These are phyloP conservation scores for Valencia hispanica DNA, from an alignment of 2,797 vertebrate genomes.

Conservation along the genomic window DNA sequence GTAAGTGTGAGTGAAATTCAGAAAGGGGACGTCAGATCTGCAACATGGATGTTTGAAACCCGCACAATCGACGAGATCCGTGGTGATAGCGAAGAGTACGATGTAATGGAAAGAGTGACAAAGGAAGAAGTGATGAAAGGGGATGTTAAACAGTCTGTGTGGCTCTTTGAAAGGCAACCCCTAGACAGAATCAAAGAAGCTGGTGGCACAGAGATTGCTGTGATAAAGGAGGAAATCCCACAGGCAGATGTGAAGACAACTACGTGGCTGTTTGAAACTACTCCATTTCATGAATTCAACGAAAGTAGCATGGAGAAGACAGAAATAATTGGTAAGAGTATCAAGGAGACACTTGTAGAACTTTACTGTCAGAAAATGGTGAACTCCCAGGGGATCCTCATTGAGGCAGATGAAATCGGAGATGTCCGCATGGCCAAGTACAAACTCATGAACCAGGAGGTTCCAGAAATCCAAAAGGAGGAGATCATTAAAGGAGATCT, in stretches of 20 bases:
- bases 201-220: slow-evolving; percentile 70
- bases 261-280: slow-evolving; percentile 94
- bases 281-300: slow-evolving; percentile 88
- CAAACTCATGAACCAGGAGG: slow-evolving; percentile 88
- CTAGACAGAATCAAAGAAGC: slow-evolving; percentile 87
- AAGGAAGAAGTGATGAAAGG: slow-evolving; percentile 92
- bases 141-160: slow-evolving; percentile 92
- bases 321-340: slow-evolving; percentile 89
- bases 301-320: slow-evolving; percentile 82
- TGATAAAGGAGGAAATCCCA: slow-evolving; percentile 86
- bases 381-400: slow-evolving; percentile 89
- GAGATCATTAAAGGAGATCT: slow-evolving; percentile 88
- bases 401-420: slow-evolving; percentile 91
- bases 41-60: slow-evolving; percentile 95
- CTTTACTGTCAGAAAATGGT: slow-evolving; percentile 91
- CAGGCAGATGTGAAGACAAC: slow-evolving; percentile 90
- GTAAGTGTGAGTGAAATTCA: slow-evolving; percentile 93
- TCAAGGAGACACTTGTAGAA: slow-evolving; percentile 89
- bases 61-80: slow-evolving; percentile 88
- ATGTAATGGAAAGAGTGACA: slow-evolving; percentile 86
- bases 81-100: slow-evolving; percentile 81
- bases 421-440: slow-evolving; percentile 94
- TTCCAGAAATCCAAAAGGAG: slow-evolving; percentile 89
- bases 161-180: slow-evolving; percentile 93
- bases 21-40: slow-evolving; percentile 89